Conservation (phyloP, 2,797 vertebrate species). For the Buphagus erythrorhynchus region DNA sequence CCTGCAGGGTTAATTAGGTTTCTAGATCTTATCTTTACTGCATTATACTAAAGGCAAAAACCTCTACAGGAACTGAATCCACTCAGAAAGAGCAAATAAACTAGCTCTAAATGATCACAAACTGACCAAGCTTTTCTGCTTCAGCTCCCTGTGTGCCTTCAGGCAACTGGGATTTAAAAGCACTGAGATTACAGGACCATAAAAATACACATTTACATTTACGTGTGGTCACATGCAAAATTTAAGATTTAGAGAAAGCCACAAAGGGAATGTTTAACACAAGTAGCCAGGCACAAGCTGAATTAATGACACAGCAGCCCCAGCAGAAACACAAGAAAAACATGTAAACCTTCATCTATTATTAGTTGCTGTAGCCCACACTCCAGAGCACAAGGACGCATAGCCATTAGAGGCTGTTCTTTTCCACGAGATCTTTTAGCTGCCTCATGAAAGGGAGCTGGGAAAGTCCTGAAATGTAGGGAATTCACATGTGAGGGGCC, state of each 20-base stretch:
- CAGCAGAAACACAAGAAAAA: conserved; percentile 70
- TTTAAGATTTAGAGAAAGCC: conserved; percentile 74
- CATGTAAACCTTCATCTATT: conserved; percentile 68
- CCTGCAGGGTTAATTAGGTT: conserved; percentile 70
- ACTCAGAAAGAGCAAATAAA: conserved; percentile 70
- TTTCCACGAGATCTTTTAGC: conserved; percentile 50
- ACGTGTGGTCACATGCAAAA: conserved; percentile 79
- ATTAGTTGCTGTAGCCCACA: conserved; percentile 46
- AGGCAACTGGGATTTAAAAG: conserved; percentile 72
- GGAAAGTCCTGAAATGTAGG: conserved; percentile 19
- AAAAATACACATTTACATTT: conserved; percentile 82
- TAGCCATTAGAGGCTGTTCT: conserved; percentile 28
- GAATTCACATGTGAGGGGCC: conserved; percentile 16
- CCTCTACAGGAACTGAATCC: conserved; percentile 56
- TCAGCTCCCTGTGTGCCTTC: conserved; percentile 74
- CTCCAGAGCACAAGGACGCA: conserved; percentile 35
- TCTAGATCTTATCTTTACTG: conserved; percentile 64
- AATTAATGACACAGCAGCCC: conserved; percentile 70
- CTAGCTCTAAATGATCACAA: conserved; percentile 71
- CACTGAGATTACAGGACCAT: conserved; percentile 76
- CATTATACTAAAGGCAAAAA: conserved; percentile 35
- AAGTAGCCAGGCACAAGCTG: conserved; percentile 66
- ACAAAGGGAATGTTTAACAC: conserved; percentile 74
- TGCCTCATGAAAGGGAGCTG: neutral
- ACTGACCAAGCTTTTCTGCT: conserved; percentile 72